Evolutionary conservation across 2,888 invertebrate species (phyloP).

Genomic region (Caenorhabditis angaria): DNA sequence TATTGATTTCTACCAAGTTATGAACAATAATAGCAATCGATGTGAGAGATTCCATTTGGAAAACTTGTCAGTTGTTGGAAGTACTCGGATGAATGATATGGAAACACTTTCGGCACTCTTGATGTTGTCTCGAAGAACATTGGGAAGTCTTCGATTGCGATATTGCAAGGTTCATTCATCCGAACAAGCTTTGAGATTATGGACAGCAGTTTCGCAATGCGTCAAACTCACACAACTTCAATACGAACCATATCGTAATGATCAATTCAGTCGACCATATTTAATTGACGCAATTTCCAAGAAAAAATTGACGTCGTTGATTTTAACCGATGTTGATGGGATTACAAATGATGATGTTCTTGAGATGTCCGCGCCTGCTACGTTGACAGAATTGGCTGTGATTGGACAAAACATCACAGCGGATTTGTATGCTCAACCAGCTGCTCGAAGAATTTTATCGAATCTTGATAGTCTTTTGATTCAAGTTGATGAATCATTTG

Average conservation of each 20-base stretch:
- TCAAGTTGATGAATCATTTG: conserved; percentile 19
- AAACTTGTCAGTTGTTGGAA: conserved; percentile 23
- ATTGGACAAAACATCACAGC: conserved; percentile 24
- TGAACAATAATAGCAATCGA: conserved; percentile 13
- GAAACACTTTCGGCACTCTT: conserved; percentile 14
- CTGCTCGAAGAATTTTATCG: conserved; percentile 15
- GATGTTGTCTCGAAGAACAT: conserved; percentile 10
- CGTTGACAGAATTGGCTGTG: conserved; percentile 31
- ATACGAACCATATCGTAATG: conserved; percentile 35
- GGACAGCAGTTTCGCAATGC: conserved; percentile 37
- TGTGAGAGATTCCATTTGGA: conserved; percentile 20
- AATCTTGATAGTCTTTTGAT: conserved; percentile 30
- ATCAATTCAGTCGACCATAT: conserved; percentile 27
- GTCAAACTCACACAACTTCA: conserved; percentile 21
- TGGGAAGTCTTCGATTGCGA: conserved; percentile 7
- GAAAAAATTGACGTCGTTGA: conserved; percentile 28
- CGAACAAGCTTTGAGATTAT: conserved; percentile 28
- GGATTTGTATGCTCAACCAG: conserved; percentile 17
- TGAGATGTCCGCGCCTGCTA: conserved; percentile 5
- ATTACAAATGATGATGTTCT: conserved; percentile 21
- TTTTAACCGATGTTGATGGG: conserved; percentile 34
- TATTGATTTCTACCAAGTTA: conserved; percentile 17
- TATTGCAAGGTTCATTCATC: conserved; percentile 21
- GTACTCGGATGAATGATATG: conserved; percentile 19
- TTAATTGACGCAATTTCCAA: conserved; percentile 15